Evolutionary conservation across 2,797 vertebrate species (phyloP).

Genomic region (Fistularia commersonii): DNA sequence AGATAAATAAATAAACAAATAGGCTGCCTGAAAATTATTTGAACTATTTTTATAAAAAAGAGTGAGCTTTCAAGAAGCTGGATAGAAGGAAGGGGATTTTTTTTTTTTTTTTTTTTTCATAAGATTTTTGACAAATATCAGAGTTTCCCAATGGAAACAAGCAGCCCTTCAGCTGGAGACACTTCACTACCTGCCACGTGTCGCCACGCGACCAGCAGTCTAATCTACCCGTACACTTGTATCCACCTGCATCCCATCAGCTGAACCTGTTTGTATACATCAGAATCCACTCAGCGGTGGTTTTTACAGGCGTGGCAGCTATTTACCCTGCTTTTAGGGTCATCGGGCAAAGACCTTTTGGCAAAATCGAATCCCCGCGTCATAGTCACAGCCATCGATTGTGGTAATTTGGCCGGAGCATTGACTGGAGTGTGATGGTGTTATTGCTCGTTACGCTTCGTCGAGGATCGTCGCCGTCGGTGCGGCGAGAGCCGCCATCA

Average conservation of each 20-base stretch:
- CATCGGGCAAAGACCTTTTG: slow-evolving; percentile 36
- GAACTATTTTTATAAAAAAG: too few species aligned
- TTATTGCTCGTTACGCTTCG: slow-evolving; percentile 31
- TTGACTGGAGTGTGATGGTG: slow-evolving; percentile 26
- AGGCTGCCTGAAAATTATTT: too few species aligned
- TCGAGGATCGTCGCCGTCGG: slow-evolving; percentile 21
- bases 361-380: slow-evolving; percentile 23
- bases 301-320: slow-evolving; percentile 14
- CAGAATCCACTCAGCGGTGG: neutral
- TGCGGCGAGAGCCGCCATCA: slow-evolving; percentile 32
- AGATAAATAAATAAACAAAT: too few species aligned
- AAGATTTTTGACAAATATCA: too few species aligned
- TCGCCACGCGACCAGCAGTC: too few species aligned
- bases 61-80: too few species aligned
- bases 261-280: slow-evolving; percentile 17
- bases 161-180: too few species aligned
- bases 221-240: neutral
- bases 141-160: too few species aligned
- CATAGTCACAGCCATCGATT: slow-evolving; percentile 37
- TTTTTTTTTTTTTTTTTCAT: too few species aligned
- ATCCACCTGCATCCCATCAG: slow-evolving; percentile 3
- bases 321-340: slow-evolving; percentile 34
- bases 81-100: too few species aligned
- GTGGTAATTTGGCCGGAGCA: slow-evolving; percentile 26
- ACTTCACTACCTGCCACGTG: too few species aligned